Evolutionary conservation across 1,140 invertebrate genomes (phyloP).

Genomic region (Drosophila lacteicornis): DNA sequence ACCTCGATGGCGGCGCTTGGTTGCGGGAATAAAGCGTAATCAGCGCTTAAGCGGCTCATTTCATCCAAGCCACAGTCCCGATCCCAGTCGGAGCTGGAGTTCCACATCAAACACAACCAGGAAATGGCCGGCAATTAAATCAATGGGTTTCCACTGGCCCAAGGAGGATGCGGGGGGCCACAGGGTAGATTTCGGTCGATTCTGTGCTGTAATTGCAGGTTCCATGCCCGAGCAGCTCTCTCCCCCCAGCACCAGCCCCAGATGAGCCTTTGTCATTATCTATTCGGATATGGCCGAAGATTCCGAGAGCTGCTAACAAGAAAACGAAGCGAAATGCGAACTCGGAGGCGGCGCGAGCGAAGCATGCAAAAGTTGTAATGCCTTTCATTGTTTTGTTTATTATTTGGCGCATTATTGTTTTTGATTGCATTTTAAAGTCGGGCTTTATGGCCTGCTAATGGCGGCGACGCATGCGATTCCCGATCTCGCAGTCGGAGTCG

Average conservation of each 20-base stretch:
- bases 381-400: slow-evolving; percentile 39
- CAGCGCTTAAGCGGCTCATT: slow-evolving; percentile 75
- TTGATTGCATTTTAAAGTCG: slow-evolving; percentile 70
- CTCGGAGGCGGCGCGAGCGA: slow-evolving; percentile 11
- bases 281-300: slow-evolving; percentile 45
- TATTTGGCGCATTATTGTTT: slow-evolving; percentile 69
- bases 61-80: slow-evolving; percentile 59
- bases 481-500: slow-evolving; percentile 10
- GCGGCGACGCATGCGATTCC: slow-evolving; percentile 71
- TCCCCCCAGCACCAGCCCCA: slow-evolving; percentile 12
- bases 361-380: slow-evolving; percentile 53
- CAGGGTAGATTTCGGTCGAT: slow-evolving; percentile 50
- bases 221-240: slow-evolving; percentile 32
- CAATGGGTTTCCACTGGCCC: slow-evolving; percentile 69
- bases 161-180: slow-evolving; percentile 22
- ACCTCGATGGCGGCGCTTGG: slow-evolving; percentile 63
- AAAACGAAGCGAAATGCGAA: slow-evolving; percentile 28
- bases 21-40: slow-evolving; percentile 70
- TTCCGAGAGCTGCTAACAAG: slow-evolving; percentile 14
- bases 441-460: slow-evolving; percentile 78
- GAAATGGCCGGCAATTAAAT: slow-evolving; percentile 84
- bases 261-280: slow-evolving; percentile 69
- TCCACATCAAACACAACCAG: slow-evolving; percentile 81
- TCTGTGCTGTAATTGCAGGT: slow-evolving; percentile 67
- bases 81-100: slow-evolving; percentile 45